Evolutionary conservation across 1,140 invertebrate species (phyloP).

Genomic region (Ephestia elutella): DNA sequence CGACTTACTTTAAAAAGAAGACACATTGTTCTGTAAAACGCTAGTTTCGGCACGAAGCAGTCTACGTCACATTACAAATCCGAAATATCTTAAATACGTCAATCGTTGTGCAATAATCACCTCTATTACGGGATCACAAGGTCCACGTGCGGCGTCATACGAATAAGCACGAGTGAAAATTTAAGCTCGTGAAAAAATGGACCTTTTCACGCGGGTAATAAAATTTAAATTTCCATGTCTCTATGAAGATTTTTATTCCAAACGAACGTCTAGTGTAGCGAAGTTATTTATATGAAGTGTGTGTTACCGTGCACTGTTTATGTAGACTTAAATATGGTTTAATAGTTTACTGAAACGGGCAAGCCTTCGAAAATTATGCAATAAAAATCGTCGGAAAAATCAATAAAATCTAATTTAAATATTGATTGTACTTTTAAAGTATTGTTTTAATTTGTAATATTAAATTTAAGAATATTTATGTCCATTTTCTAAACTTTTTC

Average conservation of each 20-base stretch:
- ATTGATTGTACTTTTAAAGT: too few relatives aligned
- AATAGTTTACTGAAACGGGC: conserved; percentile 67
- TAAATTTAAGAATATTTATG: too few relatives aligned
- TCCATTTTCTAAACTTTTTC: too few relatives aligned
- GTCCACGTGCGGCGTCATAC: conserved; percentile 23
- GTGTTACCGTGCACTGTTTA: conserved; percentile 63
- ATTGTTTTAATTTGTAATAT: too few relatives aligned
- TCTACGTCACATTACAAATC: conserved; percentile 50
- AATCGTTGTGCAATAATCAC: conserved; percentile 28
- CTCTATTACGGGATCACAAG: conserved; percentile 35
- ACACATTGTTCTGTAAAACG: conserved; percentile 65
- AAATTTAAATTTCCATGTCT: conserved; percentile 40
- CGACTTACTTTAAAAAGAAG: conserved; percentile 65
- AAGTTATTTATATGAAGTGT: conserved; percentile 61
- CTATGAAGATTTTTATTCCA: conserved; percentile 35
- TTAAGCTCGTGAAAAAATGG: conserved; percentile 33
- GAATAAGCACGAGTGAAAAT: conserved; percentile 17
- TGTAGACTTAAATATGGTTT: conserved; percentile 70
- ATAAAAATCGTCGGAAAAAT: too few relatives aligned
- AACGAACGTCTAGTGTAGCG: conserved; percentile 45
- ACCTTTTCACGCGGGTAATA: conserved; percentile 29
- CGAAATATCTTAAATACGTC: conserved; percentile 39
- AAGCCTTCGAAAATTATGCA: conserved; percentile 40
- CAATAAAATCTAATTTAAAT: too few relatives aligned
- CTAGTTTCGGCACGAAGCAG: conserved; percentile 69